Base-by-base conservation (phyloP, 2,797 vertebrate species). In the Brachyrhaphis roseni region DNA sequence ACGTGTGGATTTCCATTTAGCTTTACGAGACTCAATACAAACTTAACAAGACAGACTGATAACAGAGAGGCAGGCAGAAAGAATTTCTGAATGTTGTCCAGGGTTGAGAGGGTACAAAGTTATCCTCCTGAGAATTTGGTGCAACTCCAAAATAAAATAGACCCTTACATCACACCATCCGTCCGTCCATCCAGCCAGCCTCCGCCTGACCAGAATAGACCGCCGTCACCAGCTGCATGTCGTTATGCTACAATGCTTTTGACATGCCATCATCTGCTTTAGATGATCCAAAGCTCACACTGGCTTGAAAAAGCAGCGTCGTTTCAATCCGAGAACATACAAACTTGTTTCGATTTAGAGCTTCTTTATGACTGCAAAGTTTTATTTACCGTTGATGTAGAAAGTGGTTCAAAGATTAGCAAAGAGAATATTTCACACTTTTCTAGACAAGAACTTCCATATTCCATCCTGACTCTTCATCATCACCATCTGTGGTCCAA, bases 191-290 rank as follows among this genome's bases (percentile, higher is more conserved):
- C 62, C 59, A 64, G 16, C 28, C 64, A 68, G 64, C 90, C 82
- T 57, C 88, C 81, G 90, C 70, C 72, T 18, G 85, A 93, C 95
- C 89, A 94, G 93, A 95, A 95, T 95, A 96, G 94, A 92, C 83
- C n/a, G 75, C 81, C 59, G 83, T 90, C 91, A 80, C 64, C 45
- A 53, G 86, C 88, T 78, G 89, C 87, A 78, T 85, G 88, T 85
- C 82, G 87, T 88, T 79, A 88, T 85, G 90, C 85, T 86, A 79
- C 81, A 84, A 85, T 74, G 64, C 70, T 82, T 64, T 57, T 74
- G 82, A 83, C 28, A 75, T 0, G 77, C 41, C 71, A 77, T 59
- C 39, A 72, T 43, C 64, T 5, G 78, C 77, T 86, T 84, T 74
- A 88, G 84, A 75, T 70, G 86, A 90, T 68, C 45, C 10, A 72